These are phyloP conservation scores for Pagetopsis macropterus DNA, from an alignment of 2,797 vertebrate genomes.

Conservation along the genomic window DNA sequence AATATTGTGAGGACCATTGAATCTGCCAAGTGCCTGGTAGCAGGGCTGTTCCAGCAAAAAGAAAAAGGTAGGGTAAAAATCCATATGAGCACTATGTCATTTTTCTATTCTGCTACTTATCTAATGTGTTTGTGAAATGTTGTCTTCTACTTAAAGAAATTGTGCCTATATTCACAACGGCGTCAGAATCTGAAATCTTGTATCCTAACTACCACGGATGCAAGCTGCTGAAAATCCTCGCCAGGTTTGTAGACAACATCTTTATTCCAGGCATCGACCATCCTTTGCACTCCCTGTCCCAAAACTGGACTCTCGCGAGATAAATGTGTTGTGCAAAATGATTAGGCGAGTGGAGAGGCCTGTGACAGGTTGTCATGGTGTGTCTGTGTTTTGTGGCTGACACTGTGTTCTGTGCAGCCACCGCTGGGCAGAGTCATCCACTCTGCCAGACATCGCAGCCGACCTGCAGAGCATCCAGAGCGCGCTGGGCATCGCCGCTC, in stretches of 20 bases:
- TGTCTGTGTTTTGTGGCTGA: slow-evolving; percentile 58
- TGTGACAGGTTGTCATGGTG: slow-evolving; percentile 64
- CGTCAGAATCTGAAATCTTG: slow-evolving; percentile 88
- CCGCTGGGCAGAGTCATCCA: slow-evolving; percentile 78
- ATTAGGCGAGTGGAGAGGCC: slow-evolving; percentile 46
- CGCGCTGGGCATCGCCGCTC: slow-evolving; percentile 81
- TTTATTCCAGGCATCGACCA: slow-evolving; percentile 35
- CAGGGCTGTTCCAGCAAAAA: slow-evolving; percentile 91
- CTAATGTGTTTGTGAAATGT: slow-evolving; percentile 25
- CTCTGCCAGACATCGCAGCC: slow-evolving; percentile 87
- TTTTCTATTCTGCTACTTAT: slow-evolving; percentile 19
- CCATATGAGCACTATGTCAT: not conserved
- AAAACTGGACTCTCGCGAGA: slow-evolving; percentile 46
- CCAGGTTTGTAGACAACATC: slow-evolving; percentile 79
- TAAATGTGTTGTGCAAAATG: slow-evolving; percentile 60
- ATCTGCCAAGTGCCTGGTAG: slow-evolving; percentile 92
- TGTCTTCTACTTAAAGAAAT: slow-evolving; percentile 73
- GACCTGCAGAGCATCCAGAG: slow-evolving; percentile 90
- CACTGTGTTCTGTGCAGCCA: slow-evolving; percentile 77
- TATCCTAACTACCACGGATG: slow-evolving; percentile 93
- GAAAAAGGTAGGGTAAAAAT: slow-evolving; percentile 85
- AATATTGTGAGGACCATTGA: slow-evolving; percentile 95
- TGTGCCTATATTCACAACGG: slow-evolving; percentile 87
- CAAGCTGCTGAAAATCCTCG: slow-evolving; percentile 82
- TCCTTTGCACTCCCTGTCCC: not conserved